These are phyloP conservation scores for Portunus trituberculatus DNA, from an alignment of 1,140 invertebrate genomes.

Conservation along the genomic window DNA sequence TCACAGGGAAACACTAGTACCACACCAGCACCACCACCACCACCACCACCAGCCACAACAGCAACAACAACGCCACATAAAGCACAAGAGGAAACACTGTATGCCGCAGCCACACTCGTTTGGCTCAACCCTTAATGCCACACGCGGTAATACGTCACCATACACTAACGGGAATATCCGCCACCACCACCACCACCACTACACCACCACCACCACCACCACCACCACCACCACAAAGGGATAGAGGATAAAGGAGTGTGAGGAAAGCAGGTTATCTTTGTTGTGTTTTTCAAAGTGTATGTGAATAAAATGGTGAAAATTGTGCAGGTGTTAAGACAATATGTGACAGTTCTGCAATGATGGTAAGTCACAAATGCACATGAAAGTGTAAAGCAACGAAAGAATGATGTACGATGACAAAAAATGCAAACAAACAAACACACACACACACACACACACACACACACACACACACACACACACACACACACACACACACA, in stretches of 20 bases:
- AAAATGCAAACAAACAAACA: background rate
- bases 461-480: background rate
- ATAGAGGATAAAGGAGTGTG: background rate
- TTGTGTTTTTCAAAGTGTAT: too few relatives aligned
- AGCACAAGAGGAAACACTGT: background rate
- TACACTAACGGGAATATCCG: background rate
- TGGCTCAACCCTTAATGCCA: background rate
- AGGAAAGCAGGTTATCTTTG: too few relatives aligned
- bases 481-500: background rate
- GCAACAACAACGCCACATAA: background rate
- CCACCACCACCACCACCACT: conserved; percentile 3
- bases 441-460: background rate
- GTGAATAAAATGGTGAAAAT: too few relatives aligned
- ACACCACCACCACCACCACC: background rate
- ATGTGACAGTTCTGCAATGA: too few relatives aligned
- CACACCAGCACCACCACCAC: background rate
- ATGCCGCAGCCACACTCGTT: background rate
- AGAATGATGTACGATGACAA: background rate
- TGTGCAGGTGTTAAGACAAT: too few relatives aligned
- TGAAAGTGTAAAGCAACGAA: too few relatives aligned
- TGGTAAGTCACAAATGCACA: too few relatives aligned
- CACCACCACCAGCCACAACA: background rate
- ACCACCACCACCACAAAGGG: background rate
- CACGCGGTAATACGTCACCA: background rate
- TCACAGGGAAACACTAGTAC: background rate